Evolutionary conservation across 2,797 vertebrate species (phyloP).

Genomic region (Linurgus olivaceus): DNA sequence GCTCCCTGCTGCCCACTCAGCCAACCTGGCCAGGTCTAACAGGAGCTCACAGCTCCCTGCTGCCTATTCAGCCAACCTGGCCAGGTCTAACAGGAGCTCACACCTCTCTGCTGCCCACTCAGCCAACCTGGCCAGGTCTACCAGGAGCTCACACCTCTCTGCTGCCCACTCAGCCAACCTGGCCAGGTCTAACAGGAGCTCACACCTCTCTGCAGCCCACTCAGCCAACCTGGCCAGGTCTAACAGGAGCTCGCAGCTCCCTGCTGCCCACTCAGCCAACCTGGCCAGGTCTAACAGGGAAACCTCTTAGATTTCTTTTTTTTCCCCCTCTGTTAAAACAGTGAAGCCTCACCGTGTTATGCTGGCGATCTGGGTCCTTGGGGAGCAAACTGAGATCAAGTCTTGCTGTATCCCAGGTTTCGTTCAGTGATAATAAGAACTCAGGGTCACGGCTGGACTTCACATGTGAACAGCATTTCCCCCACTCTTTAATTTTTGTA

Average conservation of each 20-base stretch:
- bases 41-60: too few species aligned
- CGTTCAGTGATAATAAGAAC: not conserved
- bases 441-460: not conserved
- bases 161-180: too few species aligned
- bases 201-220: too few species aligned
- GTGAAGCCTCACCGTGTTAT: not conserved
- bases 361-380: fast-evolving
- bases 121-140: too few species aligned
- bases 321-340: not conserved
- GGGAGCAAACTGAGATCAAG: not conserved
- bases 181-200: too few species aligned
- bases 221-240: too few species aligned
- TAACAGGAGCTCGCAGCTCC: not conserved
- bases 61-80: too few species aligned
- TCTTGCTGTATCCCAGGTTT: not conserved
- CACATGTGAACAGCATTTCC: not conserved
- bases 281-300: not conserved
- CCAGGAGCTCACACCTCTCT: too few species aligned
- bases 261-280: not conserved
- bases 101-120: too few species aligned
- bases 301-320: fast-evolving
- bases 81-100: too few species aligned
- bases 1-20: not conserved
- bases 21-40: not conserved
- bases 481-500: not conserved